These are phyloP conservation scores for Ephydatia muelleri DNA, from an alignment of 37 sponge, comb jelly and placozoan species.

Conservation along the genomic window DNA sequence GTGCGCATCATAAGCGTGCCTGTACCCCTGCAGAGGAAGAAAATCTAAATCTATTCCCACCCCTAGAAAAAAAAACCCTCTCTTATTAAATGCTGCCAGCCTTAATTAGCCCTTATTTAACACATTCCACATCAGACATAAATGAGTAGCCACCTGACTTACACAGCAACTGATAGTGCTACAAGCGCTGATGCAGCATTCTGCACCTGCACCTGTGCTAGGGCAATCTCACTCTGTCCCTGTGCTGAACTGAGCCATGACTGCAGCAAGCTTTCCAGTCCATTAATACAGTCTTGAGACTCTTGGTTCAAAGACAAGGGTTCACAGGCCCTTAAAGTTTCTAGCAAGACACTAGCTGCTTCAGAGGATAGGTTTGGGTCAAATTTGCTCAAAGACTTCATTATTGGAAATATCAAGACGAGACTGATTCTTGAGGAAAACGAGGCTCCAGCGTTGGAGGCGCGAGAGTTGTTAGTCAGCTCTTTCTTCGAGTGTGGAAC, in stretches of 20 bases:
- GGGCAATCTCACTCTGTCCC: neutral
- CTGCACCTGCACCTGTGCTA: slow-evolving; percentile 36
- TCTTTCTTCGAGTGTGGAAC: slow-evolving; percentile 13
- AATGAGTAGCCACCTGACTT: slow-evolving; percentile 24
- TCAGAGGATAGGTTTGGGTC: slow-evolving; percentile 70
- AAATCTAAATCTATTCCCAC: neutral
- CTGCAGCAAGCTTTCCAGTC: slow-evolving; percentile 83
- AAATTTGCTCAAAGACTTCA: slow-evolving; percentile 76
- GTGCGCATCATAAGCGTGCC: slow-evolving; percentile 65
- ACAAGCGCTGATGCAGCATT: slow-evolving; percentile 79
- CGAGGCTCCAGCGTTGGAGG: neutral
- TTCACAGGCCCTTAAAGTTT: slow-evolving; percentile 73
- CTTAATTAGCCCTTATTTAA: no score
- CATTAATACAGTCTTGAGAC: slow-evolving; percentile 79
- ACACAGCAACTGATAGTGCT: slow-evolving; percentile 80
- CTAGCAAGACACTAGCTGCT: slow-evolving; percentile 64
- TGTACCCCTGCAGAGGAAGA: slow-evolving; percentile 38
- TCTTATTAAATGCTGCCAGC: no score
- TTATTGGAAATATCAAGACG: slow-evolving; percentile 83
- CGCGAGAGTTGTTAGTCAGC: neutral
- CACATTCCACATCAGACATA: no score
- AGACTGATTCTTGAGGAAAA: slow-evolving; percentile 85
- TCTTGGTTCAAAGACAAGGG: slow-evolving; percentile 85
- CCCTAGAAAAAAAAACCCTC: neutral
- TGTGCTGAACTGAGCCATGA: slow-evolving; percentile 74